Evolutionary conservation across 2,797 vertebrate genomes (phyloP), one percentile per base, ranked within the genome.

Genomic region (Arrhamphus sclerolepis): DNA sequence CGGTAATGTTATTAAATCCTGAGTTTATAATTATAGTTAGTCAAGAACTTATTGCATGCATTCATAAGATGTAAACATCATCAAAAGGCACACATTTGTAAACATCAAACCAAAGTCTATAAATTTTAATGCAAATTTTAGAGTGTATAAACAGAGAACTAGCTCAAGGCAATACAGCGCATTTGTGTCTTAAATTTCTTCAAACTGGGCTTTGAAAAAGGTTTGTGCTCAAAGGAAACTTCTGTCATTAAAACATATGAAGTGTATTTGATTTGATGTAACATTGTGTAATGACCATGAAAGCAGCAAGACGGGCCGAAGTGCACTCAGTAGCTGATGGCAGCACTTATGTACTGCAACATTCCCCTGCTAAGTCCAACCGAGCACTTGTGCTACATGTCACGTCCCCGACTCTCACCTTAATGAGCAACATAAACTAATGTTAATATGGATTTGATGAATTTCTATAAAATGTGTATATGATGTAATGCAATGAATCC

Each of bases 21-120:
- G 13, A n/a, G 3, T 70, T 46, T 56, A 43, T 46, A n/a, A 46
- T 62, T 58, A 13, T n/a, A 51, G 19, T 70, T 51, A 46, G 43
- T 22, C 1, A n/a, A 34, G 46, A 26, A 38, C 7, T 10, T 29
- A 51, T 7, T 21, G 19, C 39, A 17, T 54, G 22, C 34, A 43
- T 61, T 14, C 20, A 40, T 6, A 24, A 5, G 46, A 38, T 51
- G 18, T 20, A 21, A 57, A 14, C 19, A n/a, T 8, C 22, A 50
- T 42, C 4, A 24, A 28, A 60, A 39, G 31, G 43, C 11, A 18
- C 22, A 26, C 6, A 28, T 70, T 46, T 22, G 0, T 24, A 28
- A 19, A 13, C 8, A 44, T 8, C 24, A 40, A 62, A n/a, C 20
- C 0, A 44, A 28, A 29, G 18, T 34, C 2, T 40, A 14, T 47